A percentile compares a stretch with the other conserved stretches of the same genome.
phyloP scores from a whole-genome alignment of 2,113 vertebrate species.

The Cottus gobio region DNA sequence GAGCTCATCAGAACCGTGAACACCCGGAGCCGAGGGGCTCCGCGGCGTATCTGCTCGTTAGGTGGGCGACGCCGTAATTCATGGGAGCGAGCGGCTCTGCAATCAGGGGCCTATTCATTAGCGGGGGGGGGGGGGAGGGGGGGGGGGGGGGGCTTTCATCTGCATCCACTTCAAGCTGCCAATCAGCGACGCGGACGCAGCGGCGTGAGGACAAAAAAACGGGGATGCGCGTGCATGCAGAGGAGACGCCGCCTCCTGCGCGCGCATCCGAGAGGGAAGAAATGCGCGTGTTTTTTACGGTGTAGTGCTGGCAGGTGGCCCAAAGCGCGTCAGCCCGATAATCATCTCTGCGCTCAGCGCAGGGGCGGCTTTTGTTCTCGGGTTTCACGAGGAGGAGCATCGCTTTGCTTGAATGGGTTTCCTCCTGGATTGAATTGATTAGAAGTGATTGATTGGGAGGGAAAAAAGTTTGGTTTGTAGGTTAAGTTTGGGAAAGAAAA shows the following conservation, averaged over 20 bases:
- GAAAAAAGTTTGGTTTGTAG: slow-evolving; percentile 43
- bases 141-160: no score
- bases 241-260: slow-evolving; percentile 71
- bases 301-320: slow-evolving; percentile 81
- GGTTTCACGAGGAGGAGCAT: slow-evolving; percentile 57
- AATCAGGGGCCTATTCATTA: slow-evolving; percentile 99
- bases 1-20: slow-evolving; percentile 97
- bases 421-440: slow-evolving; percentile 59
- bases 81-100: slow-evolving; percentile 95
- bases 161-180: slow-evolving; percentile 96
- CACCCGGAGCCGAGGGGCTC: slow-evolving; percentile 92
- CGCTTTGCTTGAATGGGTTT: slow-evolving; percentile 46
- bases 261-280: slow-evolving; percentile 70
- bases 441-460: slow-evolving; percentile 57
- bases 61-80: slow-evolving; percentile 95
- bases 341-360: slow-evolving; percentile 72
- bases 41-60: slow-evolving; percentile 94
- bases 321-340: slow-evolving; percentile 77
- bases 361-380: slow-evolving; percentile 71
- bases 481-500: slow-evolving; percentile 37
- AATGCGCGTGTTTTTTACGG: slow-evolving; percentile 72
- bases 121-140: no score
- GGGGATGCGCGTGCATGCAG: slow-evolving; percentile 75
- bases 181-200: slow-evolving; percentile 89
- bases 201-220: slow-evolving; percentile 83